Base-by-base conservation (phyloP, 2,888 invertebrate species). In the Cheilosia grossa region DNA sequence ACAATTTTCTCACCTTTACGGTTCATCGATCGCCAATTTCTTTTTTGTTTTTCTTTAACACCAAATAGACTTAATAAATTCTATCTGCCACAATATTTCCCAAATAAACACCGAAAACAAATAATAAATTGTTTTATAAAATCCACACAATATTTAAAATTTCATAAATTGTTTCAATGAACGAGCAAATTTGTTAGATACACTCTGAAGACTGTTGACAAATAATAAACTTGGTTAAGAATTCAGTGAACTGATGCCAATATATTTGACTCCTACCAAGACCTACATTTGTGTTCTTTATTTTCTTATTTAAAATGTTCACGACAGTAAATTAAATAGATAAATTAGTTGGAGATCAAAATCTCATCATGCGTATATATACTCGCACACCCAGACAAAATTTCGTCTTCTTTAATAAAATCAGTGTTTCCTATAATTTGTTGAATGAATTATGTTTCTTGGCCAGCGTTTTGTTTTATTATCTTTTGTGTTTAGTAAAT, bases 151-250 rank as follows among this genome's bases (percentile, higher is more conserved):
- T 7, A 19, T 2, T 33, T 17, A 19, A 56, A 9, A 4, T 4
- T 27, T 6, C 37, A 37, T 54, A 27, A 15, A n/a, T 54, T 30
- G n/a, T 24, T 54, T 54, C 56, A 56, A 33, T 56, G 56, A 37
- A 56, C 56, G 33, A 4, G 56, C 17, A 56, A 19, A 4, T 27
- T 17, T 27, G 0, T 2, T 17, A 33, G 54, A 2, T 27, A 54
- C 51, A 24, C 24, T 42, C 15, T 10, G 2, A 44, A 2, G 44
- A 3, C 17, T n/a, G 44, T 17, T 44, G 17, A 17, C n/a, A 44
- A 44, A 44, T 17, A 44, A 44, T 44, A n/a, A 44, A 17, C n/a
- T 44, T 44, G 17, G 44, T 17, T 44, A 44, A n/a, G 44, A 44
- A 44, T 44, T 44, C 44, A 44, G 17, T 44, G 44, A 44, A 44